phyloP scores from a whole-genome alignment of 2,797 vertebrate genomes.

The Falco columbarius region DNA sequence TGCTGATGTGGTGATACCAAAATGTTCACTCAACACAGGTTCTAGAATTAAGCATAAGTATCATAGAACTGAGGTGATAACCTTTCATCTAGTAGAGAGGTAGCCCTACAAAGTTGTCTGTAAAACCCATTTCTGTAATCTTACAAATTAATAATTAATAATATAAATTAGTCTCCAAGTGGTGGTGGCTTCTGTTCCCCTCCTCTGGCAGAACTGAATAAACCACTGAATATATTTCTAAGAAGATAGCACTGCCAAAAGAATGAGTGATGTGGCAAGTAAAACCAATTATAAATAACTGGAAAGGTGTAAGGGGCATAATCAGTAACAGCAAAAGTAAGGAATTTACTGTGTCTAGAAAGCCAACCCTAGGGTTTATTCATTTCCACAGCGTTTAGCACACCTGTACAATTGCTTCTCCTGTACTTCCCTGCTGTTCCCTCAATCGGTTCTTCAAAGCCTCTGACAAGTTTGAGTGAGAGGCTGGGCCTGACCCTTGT shows the following conservation, averaged over 20 bases:
- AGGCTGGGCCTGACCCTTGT: rapidly evolving
- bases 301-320: neutral
- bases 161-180: too few species aligned
- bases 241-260: neutral
- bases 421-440: neutral
- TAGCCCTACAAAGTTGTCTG: neutral
- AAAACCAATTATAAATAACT: neutral
- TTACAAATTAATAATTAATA: neutral
- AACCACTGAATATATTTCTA: neutral
- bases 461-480: neutral
- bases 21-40: neutral
- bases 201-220: neutral
- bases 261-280: neutral
- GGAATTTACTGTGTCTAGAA: neutral
- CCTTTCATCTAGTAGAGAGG: neutral
- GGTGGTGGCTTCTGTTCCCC: neutral
- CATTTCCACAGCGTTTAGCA: neutral
- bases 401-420: neutral
- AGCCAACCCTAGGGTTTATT: neutral
- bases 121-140: neutral
- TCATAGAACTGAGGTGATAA: neutral
- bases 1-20: neutral
- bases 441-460: neutral
- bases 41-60: neutral
- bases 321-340: neutral